Evolutionary conservation across 2,888 invertebrate species (phyloP).

Genomic region (Cheilosia impressa): DNA sequence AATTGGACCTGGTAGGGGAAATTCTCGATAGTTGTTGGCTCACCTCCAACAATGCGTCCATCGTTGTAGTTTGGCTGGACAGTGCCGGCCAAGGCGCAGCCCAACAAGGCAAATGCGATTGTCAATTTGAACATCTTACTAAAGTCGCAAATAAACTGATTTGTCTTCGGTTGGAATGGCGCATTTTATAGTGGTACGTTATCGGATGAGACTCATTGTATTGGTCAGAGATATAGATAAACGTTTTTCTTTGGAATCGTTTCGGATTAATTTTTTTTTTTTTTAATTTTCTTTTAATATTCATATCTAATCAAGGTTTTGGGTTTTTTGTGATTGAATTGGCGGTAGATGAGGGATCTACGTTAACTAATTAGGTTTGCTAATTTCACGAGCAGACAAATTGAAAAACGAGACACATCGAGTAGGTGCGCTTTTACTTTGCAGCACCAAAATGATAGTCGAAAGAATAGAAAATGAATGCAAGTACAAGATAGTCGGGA

Average conservation of each 20-base stretch:
- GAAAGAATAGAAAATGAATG: too few species aligned
- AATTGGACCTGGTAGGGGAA: conserved; percentile 84
- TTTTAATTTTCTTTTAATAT: background rate
- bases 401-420: too few species aligned
- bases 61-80: conserved; percentile 66
- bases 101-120: conserved; percentile 71
- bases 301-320: background rate
- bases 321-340: background rate
- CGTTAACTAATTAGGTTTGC: too few species aligned
- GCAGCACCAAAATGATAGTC: too few species aligned
- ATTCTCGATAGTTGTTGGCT: conserved; percentile 80
- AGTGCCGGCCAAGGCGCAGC: conserved; percentile 72
- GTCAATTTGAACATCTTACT: conserved; percentile 73
- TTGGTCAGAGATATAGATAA: background rate
- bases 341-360: background rate
- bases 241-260: background rate
- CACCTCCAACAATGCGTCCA: conserved; percentile 84
- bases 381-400: too few species aligned
- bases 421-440: too few species aligned
- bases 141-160: conserved; percentile 40
- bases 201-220: background rate
- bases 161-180: background rate
- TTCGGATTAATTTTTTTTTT: too few species aligned
- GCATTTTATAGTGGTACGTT: conserved; percentile 37
- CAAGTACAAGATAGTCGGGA: too few species aligned